Evolutionary conservation across 1,140 invertebrate species (phyloP), one percentile per base, ranked within the genome.

Genomic region (Cydia amplana): DNA sequence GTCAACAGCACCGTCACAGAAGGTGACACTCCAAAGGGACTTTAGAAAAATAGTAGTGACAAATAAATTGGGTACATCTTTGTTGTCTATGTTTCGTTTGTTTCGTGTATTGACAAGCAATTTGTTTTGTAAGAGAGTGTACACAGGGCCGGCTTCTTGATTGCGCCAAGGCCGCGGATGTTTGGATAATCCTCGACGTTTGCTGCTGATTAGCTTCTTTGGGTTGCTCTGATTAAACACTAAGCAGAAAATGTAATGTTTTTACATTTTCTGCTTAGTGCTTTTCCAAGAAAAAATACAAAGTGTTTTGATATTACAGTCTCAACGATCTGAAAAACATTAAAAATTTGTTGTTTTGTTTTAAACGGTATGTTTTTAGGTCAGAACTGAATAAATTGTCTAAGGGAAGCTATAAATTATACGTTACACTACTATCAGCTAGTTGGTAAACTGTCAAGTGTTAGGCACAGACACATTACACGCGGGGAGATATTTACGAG

Each of bases 381-480:
- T 28, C 1, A 28, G 3, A 1, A 28, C 28, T 28, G 28, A 28
- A 28, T 49, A 16, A 16, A 14, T 4, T 72, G 14, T 14, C 4
- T 55, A 60, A 60, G 20, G 55, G 9, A 60, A 23, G n/a, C 18
- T 60, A 20, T 60, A 60, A 60, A 60, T 60, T 60, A 10, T 60
- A 23, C 4, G 55, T 60, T 23, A 60, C 23, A 60, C 55, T 23
- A 23, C 55, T 23, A 7, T 73, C 23, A 43, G 20, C 23, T 18
- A 73, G 72, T 49, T 73, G 36, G 46, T 25, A 28, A 49, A 73
- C 43, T 73, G 46, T 25, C 40, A 73, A 16, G 36, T n/a, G 28
- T 43, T 55, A 79, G 51, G 81, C 73, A 46, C 73, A 77, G 78
- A 79, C 79, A 80, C 80, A 84, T 70, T 70, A 70, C 65, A 70